A percentile compares a stretch with the other conserved stretches of the same genome.
phyloP scores from a whole-genome alignment of 2,888 invertebrate genomes.

The Griposia aprilina region DNA sequence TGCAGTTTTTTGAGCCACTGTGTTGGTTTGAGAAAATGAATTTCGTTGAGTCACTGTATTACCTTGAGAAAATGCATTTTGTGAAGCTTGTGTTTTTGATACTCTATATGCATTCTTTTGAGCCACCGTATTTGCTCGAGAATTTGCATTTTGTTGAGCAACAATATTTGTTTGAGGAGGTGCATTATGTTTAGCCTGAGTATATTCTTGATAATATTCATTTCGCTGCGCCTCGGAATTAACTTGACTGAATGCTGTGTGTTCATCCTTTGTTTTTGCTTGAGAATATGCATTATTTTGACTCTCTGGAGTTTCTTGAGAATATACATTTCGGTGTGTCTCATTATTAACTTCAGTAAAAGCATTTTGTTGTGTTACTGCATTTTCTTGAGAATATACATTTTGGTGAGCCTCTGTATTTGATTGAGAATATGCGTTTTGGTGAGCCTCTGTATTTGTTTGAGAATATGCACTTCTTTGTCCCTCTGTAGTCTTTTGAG shows the following conservation, averaged over 20 bases:
- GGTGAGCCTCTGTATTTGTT: not conserved
- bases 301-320: not conserved
- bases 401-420: too few relatives aligned
- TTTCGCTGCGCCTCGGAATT: not conserved
- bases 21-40: not conserved
- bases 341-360: not conserved
- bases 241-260: not conserved
- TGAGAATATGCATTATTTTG: not conserved
- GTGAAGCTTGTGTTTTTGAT: not conserved
- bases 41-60: slow-evolving; percentile 12
- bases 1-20: not conserved
- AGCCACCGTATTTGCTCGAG: not conserved
- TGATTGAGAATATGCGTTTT: too few relatives aligned
- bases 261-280: not conserved
- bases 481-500: slow-evolving; percentile 7
- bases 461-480: slow-evolving; percentile 10
- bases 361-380: not conserved
- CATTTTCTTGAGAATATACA: not conserved
- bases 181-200: not conserved
- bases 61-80: slow-evolving; percentile 10
- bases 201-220: not conserved
- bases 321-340: not conserved
- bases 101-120: not conserved
- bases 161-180: not conserved
- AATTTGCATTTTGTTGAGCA: slow-evolving; percentile 8